Evolutionary conservation across 2,113 vertebrate genomes (phyloP).

Genomic region (Seriola dumerili): DNA sequence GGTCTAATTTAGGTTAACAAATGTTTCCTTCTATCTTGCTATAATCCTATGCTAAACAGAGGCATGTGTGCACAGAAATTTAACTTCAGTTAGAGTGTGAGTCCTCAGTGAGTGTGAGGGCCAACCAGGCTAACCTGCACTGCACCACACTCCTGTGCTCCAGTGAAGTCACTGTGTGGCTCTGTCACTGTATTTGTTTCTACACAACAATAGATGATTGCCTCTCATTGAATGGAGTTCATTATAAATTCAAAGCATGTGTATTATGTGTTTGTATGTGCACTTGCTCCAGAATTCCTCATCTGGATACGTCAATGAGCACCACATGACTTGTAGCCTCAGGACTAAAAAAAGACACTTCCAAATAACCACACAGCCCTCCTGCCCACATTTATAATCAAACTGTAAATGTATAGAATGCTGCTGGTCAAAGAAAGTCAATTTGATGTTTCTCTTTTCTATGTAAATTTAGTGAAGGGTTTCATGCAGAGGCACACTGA

Average conservation of each 20-base stretch:
- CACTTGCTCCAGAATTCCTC: neutral
- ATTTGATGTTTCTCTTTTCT: neutral
- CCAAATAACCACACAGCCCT: neutral
- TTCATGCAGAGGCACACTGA: neutral
- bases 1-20: neutral
- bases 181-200: neutral
- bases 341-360: neutral
- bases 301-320: neutral
- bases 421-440: neutral
- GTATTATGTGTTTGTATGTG: neutral
- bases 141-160: conserved; percentile 29
- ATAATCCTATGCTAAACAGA: neutral
- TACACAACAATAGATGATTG: neutral
- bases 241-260: conserved; percentile 2
- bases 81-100: neutral
- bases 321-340: neutral
- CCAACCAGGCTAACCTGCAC: conserved; percentile 7
- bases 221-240: neutral
- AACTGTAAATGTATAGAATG: neutral
- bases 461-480: neutral
- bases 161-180: neutral
- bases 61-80: neutral
- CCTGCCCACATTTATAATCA: neutral
- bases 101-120: conserved; percentile 1
- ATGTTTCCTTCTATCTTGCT: neutral